Evolutionary conservation across 2,888 invertebrate genomes (phyloP), one percentile per base, ranked within the genome.

Genomic region (Thumatha senex): DNA sequence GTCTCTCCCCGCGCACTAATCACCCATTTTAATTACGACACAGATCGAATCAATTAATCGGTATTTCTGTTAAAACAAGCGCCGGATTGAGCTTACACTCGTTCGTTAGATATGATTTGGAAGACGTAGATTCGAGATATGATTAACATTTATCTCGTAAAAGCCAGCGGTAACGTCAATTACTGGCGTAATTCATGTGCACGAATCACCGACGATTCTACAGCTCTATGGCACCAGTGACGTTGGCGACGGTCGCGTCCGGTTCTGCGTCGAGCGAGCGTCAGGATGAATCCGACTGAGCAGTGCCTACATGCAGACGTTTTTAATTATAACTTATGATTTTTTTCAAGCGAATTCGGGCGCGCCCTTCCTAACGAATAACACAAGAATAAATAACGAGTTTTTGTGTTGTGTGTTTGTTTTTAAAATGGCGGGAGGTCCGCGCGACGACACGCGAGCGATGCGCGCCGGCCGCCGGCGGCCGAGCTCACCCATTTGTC

Each of bases 341-440:
- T 89, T 89, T n/a, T 89, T 88, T 87, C 81, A 76, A 83, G 85
- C 84, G 84, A 89, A 90, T 85, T 86, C 78, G 78, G 88, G 80
- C 86, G 84, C 89, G 88, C 86, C 88, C 87, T 89, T 87, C 87
- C 81, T 83, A 78, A 81, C 81, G 84, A 80, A 86, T 84, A 87
- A 86, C 85, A 85, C 76, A 78, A 85, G 80, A 86, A 90, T 90
- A 89, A 91, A 90, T 90, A 91, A 91, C 86, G 78, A 86, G 89
- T 89, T 89, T 89, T 89, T 89, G 82, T 88, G 86, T 74, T 79
- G 82, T 85, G 78, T 91, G 89, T 91, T 90, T 91, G 91, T 91
- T 91, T 91, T 89, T 85, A 89, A 90, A 91, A 90, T 91, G 91
- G 91, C 91, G 90, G 91, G 91, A 91, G 90, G 90, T 90, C 90